phyloP scores from a whole-genome alignment of 2,113 vertebrate genomes.

The Lasiurus borealis region DNA sequence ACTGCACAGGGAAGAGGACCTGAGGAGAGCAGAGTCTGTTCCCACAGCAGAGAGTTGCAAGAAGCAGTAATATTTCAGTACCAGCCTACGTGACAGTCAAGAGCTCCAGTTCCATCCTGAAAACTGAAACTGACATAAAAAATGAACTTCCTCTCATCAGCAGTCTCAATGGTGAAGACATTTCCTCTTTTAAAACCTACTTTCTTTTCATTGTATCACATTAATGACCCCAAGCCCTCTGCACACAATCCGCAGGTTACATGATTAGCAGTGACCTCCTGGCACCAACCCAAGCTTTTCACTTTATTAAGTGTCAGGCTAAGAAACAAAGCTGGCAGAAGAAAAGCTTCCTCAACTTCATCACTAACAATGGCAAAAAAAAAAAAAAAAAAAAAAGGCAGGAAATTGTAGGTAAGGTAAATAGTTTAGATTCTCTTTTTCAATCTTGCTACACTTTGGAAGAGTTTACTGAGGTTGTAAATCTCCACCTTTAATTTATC shows the following conservation, averaged over 20 bases:
- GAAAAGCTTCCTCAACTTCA: conserved; percentile 25
- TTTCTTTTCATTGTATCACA: not conserved
- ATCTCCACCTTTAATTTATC: conserved; percentile 59
- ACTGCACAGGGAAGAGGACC: conserved; percentile 41
- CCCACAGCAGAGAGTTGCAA: conserved; percentile 43
- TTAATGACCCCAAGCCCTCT: not conserved
- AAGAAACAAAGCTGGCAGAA: conserved; percentile 49
- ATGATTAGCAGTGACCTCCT: conserved; percentile 10
- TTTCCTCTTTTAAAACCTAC: conserved; percentile 18
- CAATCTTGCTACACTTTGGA: conserved; percentile 10
- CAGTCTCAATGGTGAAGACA: conserved; percentile 16
- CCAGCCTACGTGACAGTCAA: conserved; percentile 59
- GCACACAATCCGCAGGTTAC: not conserved
- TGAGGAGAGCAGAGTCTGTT: conserved; percentile 45
- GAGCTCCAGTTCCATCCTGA: conserved; percentile 44
- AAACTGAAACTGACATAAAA: conserved; percentile 56
- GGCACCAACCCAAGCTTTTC: conserved; percentile 47
- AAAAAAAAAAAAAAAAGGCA: conserved; percentile 56
- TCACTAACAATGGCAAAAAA: conserved; percentile 66
- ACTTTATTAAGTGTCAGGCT: conserved; percentile 50
- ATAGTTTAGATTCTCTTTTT: conserved; percentile 49
- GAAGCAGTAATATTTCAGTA: conserved; percentile 73
- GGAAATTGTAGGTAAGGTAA: conserved; percentile 45
- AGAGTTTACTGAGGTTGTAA: conserved; percentile 57
- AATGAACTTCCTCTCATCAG: conserved; percentile 62